Percentiles rank a stretch among this genome's conserved stretches.
Conservation (phyloP, 2,888 invertebrate genomes). For the Zhuqinia jingwanae region DNA sequence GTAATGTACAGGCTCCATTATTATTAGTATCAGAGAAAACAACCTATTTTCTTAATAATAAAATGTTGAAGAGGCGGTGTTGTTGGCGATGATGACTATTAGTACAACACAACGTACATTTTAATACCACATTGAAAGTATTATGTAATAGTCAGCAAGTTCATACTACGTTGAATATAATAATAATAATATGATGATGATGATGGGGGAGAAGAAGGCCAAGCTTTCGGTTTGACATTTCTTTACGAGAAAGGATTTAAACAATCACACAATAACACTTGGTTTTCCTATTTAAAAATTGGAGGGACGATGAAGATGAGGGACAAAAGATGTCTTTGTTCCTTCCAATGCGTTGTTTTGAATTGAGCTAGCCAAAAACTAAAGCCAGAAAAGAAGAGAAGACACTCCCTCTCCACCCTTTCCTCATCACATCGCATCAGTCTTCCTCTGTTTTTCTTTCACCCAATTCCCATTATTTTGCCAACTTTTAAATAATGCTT, state of each 20-base stretch:
- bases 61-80: constrained; percentile 29
- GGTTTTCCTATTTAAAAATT: constrained; percentile 56
- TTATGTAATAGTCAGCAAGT: neutral
- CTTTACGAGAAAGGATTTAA: constrained; percentile 58
- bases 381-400: constrained; percentile 33
- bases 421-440: constrained; percentile 59
- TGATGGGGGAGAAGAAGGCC: constrained; percentile 54
- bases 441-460: constrained; percentile 49
- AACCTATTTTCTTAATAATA: constrained; percentile 58
- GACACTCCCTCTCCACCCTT: constrained; percentile 69
- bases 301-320: constrained; percentile 58
- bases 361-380: constrained; percentile 51
- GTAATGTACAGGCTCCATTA: constrained; percentile 47
- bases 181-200: constrained; percentile 21
- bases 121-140: neutral
- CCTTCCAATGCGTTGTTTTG: constrained; percentile 15
- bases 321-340: constrained; percentile 64
- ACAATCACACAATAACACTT: constrained; percentile 69
- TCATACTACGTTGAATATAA: neutral
- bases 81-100: neutral
- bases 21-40: constrained; percentile 40
- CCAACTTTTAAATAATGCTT: constrained; percentile 44
- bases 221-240: constrained; percentile 69
- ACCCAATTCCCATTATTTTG: constrained; percentile 55
- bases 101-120: neutral